phyloP scores from a whole-genome alignment of 2,888 invertebrate species.

The Agrochola circellaris region DNA sequence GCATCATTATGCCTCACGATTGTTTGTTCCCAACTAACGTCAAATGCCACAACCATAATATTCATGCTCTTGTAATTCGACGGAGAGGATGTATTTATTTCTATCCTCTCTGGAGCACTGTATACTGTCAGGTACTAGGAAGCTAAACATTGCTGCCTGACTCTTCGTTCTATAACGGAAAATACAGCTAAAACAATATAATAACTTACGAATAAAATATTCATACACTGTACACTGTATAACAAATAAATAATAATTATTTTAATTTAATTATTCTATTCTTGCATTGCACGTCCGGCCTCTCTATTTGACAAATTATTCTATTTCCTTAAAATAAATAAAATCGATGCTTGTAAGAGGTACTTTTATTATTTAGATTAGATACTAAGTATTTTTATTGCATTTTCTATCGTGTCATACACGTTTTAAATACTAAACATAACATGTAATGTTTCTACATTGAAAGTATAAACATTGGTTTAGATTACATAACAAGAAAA shows the following conservation, averaged over 20 bases:
- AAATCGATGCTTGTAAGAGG: conserved; percentile 66
- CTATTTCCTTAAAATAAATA: conserved; percentile 55
- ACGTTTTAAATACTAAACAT: conserved; percentile 34
- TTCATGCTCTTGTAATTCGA: conserved; percentile 76
- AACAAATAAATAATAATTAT: conserved; percentile 52
- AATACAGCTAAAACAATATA: conserved; percentile 59
- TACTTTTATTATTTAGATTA: conserved; percentile 45
- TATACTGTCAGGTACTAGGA: conserved; percentile 89
- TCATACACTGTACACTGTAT: conserved; percentile 63
- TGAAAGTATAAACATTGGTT: conserved; percentile 35
- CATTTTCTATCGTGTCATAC: conserved; percentile 50
- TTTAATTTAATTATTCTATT: conserved; percentile 73
- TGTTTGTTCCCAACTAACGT: conserved; percentile 82
- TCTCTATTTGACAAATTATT: conserved; percentile 65
- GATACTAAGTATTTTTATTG: conserved; percentile 34
- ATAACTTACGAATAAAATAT: conserved; percentile 46
- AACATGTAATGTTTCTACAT: conserved; percentile 16
- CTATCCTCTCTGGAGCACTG: conserved; percentile 84
- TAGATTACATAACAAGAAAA: conserved; percentile 8
- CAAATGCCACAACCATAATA: conserved; percentile 71
- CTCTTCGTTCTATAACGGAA: conserved; percentile 73
- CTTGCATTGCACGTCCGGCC: conserved; percentile 90
- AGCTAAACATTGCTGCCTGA: conserved; percentile 87
- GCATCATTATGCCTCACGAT: conserved; percentile 65
- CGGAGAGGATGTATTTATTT: conserved; percentile 73